Base-by-base conservation (phyloP, 2,113 vertebrate genomes). In the Agapornis roseicollis region DNA sequence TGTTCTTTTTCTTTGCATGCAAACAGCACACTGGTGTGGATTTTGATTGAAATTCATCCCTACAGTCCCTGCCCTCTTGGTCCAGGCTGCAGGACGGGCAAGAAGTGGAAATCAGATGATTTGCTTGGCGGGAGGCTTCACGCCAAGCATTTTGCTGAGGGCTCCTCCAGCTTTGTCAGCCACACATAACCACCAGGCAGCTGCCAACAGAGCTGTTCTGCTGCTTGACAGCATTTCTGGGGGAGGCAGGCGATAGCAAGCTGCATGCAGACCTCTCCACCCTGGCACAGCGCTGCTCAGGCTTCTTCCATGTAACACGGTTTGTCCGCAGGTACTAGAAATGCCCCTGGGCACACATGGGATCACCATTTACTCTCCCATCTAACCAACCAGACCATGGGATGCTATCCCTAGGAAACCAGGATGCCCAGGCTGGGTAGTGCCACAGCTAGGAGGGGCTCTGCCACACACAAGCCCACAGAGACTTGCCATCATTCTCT, bases 321-420 rank as follows among this genome's bases (percentile, higher is more conserved):
- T 42, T 37, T 29, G 15, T 1, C 24, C 0, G 0, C 7, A 7
- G 76, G 71, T 25, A 23, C 15, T 41, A 41, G 84, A 13, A 71
- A 24, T 15, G 56, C n/a, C 66, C 56, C 85, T 9, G 39, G 70
- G 53, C 49, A 23, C 4, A 0, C 0, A 0, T 2, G 49, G 35
- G 35, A 49, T 56, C 4, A 0, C 35, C 33, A 2, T 42, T 35
- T 31, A 0, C 37, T 53, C 44, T 69, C 83, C 63, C 4, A 2
- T 1, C 9, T 18, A 33, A 23, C 35, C 20, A 60, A 72, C 53
- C 58, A 69, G 47, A 20, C 13, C 2, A 2, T 42, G 44, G 82
- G 49, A 33, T 47, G 66, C 0, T 1, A 39, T 46, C 20, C 77
- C 33, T 1, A 13, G 83, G 58, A 69, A 83, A 28, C 0, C 23